Conservation (phyloP, 2,888 invertebrate species). For the Heteromurus nitidus region DNA sequence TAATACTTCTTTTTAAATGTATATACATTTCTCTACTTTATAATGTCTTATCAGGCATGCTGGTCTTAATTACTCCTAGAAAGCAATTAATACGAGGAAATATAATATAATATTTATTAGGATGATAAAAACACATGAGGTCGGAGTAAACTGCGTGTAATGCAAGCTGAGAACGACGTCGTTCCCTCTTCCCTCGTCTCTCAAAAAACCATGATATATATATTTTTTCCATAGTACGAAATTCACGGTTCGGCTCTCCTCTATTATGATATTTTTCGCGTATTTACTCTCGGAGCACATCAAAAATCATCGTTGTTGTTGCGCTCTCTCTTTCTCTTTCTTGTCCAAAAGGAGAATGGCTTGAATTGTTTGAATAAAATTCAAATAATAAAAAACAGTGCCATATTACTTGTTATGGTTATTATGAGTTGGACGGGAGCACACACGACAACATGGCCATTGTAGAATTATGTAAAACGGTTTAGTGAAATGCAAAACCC, state of each 20-base stretch:
- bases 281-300: constrained; percentile 3
- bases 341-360: constrained; percentile 21
- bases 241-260: too few species aligned
- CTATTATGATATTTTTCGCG: too few species aligned
- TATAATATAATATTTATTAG: constrained; percentile 68
- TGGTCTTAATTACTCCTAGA: constrained; percentile 66
- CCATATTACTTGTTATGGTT: constrained; percentile 49
- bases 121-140: constrained; percentile 57
- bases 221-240: too few species aligned
- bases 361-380: constrained; percentile 45
- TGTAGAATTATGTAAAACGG: constrained; percentile 47
- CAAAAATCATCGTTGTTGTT: constrained; percentile 47
- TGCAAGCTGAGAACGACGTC: constrained; percentile 32
- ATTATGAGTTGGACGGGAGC: background rate
- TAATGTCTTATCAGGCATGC: constrained; percentile 39
- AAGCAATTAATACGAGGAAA: constrained; percentile 71
- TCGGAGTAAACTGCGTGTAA: constrained; percentile 19
- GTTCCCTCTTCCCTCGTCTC: background rate
- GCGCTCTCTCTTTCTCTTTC: constrained; percentile 11
- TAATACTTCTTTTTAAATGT: too few species aligned
- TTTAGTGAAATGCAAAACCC: constrained; percentile 44
- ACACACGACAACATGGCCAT: background rate
- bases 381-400: constrained; percentile 38
- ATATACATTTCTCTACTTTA: constrained; percentile 7
- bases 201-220: background rate